A percentile compares a stretch with the other conserved stretches of the same genome.
These are phyloP conservation scores for Melitaea cinxia DNA, from an alignment of 1,140 invertebrate genomes.

Conservation along the genomic window DNA sequence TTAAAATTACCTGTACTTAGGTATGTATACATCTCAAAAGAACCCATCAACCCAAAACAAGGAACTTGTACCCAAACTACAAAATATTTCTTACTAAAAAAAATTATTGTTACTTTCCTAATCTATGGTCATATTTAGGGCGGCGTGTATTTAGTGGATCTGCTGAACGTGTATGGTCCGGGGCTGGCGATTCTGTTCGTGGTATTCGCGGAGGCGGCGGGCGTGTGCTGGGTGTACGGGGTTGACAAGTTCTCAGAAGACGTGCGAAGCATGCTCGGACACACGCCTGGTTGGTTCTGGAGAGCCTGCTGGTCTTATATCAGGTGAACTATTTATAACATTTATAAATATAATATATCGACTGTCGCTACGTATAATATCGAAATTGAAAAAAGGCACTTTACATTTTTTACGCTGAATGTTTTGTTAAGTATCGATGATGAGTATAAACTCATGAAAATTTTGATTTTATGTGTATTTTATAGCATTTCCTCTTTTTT, in stretches of 20 bases:
- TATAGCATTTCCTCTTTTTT: too few relatives aligned
- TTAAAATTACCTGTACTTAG: too few relatives aligned
- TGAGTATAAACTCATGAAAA: too few relatives aligned
- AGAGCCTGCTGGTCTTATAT: constrained; percentile 96
- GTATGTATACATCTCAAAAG: too few relatives aligned
- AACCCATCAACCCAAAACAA: too few relatives aligned
- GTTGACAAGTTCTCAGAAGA: constrained; percentile 93
- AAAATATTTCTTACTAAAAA: background rate
- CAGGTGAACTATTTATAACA: constrained; percentile 74
- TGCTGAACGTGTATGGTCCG: constrained; percentile 97
- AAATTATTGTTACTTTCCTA: too few relatives aligned
- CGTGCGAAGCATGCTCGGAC: constrained; percentile 95
- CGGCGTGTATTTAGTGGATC: constrained; percentile 96
- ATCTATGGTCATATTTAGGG: constrained; percentile 83
- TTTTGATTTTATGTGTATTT: too few relatives aligned
- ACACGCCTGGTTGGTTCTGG: constrained; percentile 94
- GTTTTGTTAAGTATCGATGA: too few relatives aligned
- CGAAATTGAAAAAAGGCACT: too few relatives aligned
- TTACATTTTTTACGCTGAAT: too few relatives aligned
- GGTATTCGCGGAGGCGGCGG: constrained; percentile 97
- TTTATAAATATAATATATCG: background rate
- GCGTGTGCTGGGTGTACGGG: constrained; percentile 98
- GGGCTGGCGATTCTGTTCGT: constrained; percentile 98
- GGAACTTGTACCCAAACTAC: too few relatives aligned
- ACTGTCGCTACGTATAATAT: too few relatives aligned